phyloP scores from a whole-genome alignment of 2,888 invertebrate genomes.

The Philaethria dido region DNA sequence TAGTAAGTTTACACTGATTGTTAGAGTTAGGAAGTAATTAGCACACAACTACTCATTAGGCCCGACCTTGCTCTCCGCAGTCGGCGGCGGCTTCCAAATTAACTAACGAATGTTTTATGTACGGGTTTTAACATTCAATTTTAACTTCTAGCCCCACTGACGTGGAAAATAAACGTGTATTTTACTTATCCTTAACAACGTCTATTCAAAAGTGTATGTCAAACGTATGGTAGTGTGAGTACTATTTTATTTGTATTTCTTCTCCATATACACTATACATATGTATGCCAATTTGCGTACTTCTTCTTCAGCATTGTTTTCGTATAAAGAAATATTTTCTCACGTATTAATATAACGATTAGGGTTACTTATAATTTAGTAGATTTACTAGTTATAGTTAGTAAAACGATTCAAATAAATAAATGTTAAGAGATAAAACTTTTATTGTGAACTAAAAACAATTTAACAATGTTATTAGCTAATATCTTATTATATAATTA shows the following conservation, averaged over 20 bases:
- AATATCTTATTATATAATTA: too few species aligned
- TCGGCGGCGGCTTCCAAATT: slow-evolving; percentile 20
- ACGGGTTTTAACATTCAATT: neutral
- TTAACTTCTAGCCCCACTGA: too few species aligned
- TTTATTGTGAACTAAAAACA: neutral
- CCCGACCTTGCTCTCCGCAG: slow-evolving; percentile 22
- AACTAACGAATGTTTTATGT: neutral
- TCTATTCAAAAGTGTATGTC: too few species aligned
- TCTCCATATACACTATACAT: too few species aligned
- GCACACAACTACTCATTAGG: slow-evolving; percentile 15
- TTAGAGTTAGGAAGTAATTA: slow-evolving; percentile 23
- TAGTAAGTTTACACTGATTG: neutral
- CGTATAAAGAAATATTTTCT: too few species aligned
- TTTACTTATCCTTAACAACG: too few species aligned
- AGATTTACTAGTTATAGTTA: neutral
- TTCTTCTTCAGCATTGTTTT: too few species aligned
- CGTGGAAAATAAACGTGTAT: too few species aligned
- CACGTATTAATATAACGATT: too few species aligned
- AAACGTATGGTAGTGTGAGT: too few species aligned
- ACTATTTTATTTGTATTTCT: too few species aligned
- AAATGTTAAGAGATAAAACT: neutral
- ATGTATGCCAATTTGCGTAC: too few species aligned
- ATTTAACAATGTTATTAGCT: neutral
- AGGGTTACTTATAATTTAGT: neutral
- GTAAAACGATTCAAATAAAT: neutral